phyloP scores from a whole-genome alignment of 2,888 invertebrate genomes.

The Ellobium chinense region DNA sequence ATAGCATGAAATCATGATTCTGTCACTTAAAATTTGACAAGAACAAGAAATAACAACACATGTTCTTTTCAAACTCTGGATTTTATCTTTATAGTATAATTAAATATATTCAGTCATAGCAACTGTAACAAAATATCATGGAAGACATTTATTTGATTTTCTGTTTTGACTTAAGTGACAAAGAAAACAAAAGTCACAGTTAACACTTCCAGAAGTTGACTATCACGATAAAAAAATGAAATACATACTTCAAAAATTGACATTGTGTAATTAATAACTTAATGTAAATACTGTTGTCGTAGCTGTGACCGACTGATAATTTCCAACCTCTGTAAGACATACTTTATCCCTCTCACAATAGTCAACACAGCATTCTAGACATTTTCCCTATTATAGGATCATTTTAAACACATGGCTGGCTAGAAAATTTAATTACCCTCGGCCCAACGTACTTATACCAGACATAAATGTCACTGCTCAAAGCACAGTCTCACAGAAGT shows the following conservation, averaged over 20 bases:
- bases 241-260: neutral
- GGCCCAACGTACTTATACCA: too few relatives aligned
- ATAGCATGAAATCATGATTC: neutral
- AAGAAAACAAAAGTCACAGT: conserved; percentile 21
- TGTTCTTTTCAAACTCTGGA: conserved; percentile 26
- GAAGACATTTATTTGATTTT: conserved; percentile 48
- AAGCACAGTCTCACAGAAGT: conserved; percentile 26
- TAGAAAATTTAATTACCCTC: too few relatives aligned
- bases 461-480: too few relatives aligned
- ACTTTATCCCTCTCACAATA: too few relatives aligned
- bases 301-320: neutral
- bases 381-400: too few relatives aligned
- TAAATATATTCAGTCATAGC: conserved; percentile 35
- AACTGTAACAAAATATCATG: conserved; percentile 46
- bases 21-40: neutral
- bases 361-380: too few relatives aligned
- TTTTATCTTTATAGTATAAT: conserved; percentile 40
- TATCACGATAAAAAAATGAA: conserved; percentile 20
- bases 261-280: conserved; percentile 20
- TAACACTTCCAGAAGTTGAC: conserved; percentile 17
- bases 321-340: conserved; percentile 1
- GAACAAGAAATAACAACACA: conserved; percentile 33
- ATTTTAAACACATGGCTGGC: too few relatives aligned
- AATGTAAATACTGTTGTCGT: conserved; percentile 33
- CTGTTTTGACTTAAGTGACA: conserved; percentile 27